These are phyloP conservation scores for Dolomedes plantarius DNA, from an alignment of 2,888 invertebrate species.

Conservation along the genomic window DNA sequence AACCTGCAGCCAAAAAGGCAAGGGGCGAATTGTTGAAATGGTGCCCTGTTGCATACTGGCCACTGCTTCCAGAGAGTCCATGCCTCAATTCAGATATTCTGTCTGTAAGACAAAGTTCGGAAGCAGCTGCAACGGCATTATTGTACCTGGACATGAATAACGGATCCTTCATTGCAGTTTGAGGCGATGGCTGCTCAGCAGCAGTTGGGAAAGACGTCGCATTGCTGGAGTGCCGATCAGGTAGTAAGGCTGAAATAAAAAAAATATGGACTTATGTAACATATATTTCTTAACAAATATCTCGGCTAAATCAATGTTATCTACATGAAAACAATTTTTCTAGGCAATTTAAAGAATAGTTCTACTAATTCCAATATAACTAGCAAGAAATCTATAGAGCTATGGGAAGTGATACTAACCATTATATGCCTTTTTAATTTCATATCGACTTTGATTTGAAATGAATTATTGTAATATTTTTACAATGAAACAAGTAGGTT, in stretches of 20 bases:
- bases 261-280: too few species aligned
- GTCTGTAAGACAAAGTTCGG: constrained; percentile 69
- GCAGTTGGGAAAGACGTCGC: constrained; percentile 20
- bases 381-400: too few species aligned
- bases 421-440: too few species aligned
- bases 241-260: constrained; percentile 26
- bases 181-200: constrained; percentile 56
- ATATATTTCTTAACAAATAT: too few species aligned
- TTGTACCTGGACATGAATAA: constrained; percentile 59
- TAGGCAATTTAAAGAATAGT: too few species aligned
- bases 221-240: constrained; percentile 43
- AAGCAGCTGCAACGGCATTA: constrained; percentile 63
- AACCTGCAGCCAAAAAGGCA: constrained; percentile 36
- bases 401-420: too few species aligned
- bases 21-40: constrained; percentile 50
- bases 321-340: too few species aligned
- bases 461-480: too few species aligned
- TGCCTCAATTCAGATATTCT: constrained; percentile 69
- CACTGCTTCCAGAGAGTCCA: constrained; percentile 56
- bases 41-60: constrained; percentile 18
- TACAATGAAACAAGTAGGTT: too few species aligned
- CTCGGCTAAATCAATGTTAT: too few species aligned
- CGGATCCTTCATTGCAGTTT: constrained; percentile 59
- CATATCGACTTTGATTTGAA: too few species aligned
- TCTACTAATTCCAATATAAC: too few species aligned